phyloP scores from a whole-genome alignment of 2,797 vertebrate genomes.

The Tangara arthus region DNA sequence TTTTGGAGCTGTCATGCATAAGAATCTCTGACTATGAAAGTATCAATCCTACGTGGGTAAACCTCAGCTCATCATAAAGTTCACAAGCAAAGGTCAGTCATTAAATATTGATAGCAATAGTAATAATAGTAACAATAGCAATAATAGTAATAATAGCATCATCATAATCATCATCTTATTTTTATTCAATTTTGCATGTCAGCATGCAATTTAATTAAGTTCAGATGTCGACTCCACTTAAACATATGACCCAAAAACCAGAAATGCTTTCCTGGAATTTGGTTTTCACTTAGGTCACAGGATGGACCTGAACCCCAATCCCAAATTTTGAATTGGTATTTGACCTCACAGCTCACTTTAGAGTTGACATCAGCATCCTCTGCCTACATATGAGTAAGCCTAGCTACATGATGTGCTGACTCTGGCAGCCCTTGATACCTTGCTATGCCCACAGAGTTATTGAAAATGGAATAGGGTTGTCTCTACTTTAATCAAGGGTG shows the following conservation, averaged over 20 bases:
- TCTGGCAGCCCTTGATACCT: neutral
- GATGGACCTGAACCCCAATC: neutral
- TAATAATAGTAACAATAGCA: neutral
- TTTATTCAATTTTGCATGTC: neutral
- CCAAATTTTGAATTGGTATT: neutral
- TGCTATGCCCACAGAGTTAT: neutral
- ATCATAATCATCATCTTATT: neutral
- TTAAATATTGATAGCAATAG: neutral
- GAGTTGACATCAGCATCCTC: neutral
- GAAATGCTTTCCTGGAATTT: neutral
- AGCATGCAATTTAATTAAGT: neutral
- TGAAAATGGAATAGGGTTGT: constrained; percentile 27
- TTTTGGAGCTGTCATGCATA: neutral
- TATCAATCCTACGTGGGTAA: neutral
- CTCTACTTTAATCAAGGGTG: neutral
- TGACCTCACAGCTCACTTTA: neutral
- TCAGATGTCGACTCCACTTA: neutral
- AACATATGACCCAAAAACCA: neutral
- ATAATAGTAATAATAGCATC: neutral
- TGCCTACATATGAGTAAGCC: neutral
- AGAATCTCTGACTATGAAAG: neutral
- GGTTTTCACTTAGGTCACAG: neutral
- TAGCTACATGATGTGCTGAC: neutral
- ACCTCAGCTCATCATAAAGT: neutral
- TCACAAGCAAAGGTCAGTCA: neutral